Percentiles rank a stretch among this genome's conserved stretches.
Evolutionary conservation across 2,113 vertebrate genomes (phyloP).

Genomic region (Australoheros scitulus): DNA sequence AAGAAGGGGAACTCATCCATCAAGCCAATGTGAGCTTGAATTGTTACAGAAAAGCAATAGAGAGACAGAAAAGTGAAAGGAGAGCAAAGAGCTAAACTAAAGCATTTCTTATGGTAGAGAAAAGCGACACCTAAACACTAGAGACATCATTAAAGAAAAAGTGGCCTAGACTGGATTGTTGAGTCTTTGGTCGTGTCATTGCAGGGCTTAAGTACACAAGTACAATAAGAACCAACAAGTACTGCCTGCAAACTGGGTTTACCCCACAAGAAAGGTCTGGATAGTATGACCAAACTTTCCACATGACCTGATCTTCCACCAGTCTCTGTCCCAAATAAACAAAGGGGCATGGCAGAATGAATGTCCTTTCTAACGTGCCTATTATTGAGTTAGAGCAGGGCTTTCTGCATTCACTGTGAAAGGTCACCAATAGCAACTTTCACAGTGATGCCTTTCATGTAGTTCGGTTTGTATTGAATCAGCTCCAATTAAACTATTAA

Average conservation of each 20-base stretch:
- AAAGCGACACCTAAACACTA: conserved; percentile 1
- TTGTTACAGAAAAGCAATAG: conserved; percentile 26
- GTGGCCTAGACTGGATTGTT: not conserved
- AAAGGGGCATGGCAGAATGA: conserved; percentile 19
- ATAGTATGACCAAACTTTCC: conserved; percentile 42
- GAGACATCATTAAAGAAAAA: conserved; percentile 4
- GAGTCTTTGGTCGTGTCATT: conserved; percentile 19
- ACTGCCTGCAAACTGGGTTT: conserved; percentile 37
- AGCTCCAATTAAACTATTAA: conserved; percentile 4
- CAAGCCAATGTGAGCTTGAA: conserved; percentile 47
- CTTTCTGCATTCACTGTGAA: conserved; percentile 18
- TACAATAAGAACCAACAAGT: conserved; percentile 22
- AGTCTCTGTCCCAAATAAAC: conserved; percentile 19
- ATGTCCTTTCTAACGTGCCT: not conserved
- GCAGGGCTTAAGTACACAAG: conserved; percentile 13
- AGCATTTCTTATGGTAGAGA: conserved; percentile 18
- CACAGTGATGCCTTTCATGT: conserved; percentile 28
- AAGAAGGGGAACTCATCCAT: conserved; percentile 26
- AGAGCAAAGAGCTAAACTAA: not conserved
- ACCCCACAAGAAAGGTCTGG: conserved; percentile 17
- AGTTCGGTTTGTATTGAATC: conserved; percentile 39
- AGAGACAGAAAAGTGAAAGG: conserved; percentile 1
- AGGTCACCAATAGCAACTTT: conserved; percentile 24
- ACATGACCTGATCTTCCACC: conserved; percentile 25
- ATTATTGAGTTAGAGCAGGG: conserved; percentile 31